Base-by-base conservation (phyloP, 2,113 vertebrate species). In the Fulica atra region DNA sequence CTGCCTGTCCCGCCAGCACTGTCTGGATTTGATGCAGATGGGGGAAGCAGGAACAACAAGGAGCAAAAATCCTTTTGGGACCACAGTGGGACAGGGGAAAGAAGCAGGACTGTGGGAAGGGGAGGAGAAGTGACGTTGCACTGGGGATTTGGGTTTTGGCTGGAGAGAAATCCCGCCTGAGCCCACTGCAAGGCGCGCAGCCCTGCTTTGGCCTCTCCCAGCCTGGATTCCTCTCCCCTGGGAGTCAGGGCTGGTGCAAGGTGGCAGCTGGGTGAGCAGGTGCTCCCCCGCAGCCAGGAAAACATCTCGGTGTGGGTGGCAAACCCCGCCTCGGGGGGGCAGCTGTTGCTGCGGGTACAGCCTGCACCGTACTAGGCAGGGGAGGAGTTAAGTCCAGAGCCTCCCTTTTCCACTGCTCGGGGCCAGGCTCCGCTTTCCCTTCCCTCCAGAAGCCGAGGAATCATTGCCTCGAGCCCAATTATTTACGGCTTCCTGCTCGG, bases 191-290 rank as follows among this genome's bases (percentile, higher is more conserved):
- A 66, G 87, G 56, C 4, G 0, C 15, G 24, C 54, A 50, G 40
- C 59, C 74, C 50, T 0, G 1, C 42, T 86, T 11, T 26, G 54
- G 57, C 40, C 50, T 81, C 65, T 12, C 14, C 61, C 16, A 35
- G 60, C 48, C 33, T 68, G 83, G 65, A 78, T 91, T 63, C 24
- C 7, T 76, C 9, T 50, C 7, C 6, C 2, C 29, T 50, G 33
- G 8, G 6, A 28, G 44, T 56, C 1, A 3, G 35, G 50, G 78
- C 74, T 53, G 83, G 59, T 48, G 74, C 64, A 7, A 0, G 13
- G 48, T 88, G 68, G 89, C 90, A 92, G 84, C 84, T 71, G 86
- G 33, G n/a, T 23, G 61, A 94, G 93, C 92, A 90, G 84, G 69
- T 92, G 86, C 26, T 88, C 16, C 65, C 63, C 48, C 1, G 15